Evolutionary conservation across 92 coral and sea anemone species (phyloP), one percentile per base, ranked within the genome.

Genomic region (Porites lobata): DNA sequence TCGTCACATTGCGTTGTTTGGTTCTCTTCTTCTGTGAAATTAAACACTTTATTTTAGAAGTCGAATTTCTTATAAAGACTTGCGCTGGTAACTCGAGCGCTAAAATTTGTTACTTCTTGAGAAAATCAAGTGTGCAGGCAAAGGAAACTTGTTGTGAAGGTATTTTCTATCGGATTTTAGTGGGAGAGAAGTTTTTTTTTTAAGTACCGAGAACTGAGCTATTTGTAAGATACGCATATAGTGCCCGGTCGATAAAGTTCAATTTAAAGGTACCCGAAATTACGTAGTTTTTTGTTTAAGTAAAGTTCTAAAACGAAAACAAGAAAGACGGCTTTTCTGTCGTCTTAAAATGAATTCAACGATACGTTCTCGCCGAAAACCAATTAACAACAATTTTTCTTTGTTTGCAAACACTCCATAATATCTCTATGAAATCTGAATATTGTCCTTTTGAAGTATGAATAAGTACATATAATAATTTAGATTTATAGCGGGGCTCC

Each of bases 51-150:
- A 26, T 47, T 59, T 69, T 21, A 38, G 69, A 79, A 83, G 79
- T 71, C 72, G 80, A 83, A 83, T 73, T 83, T 83, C 78, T 82
- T 83, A 83, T 75, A 29, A 52, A 50, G 64, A 72, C 74, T 63
- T 83, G 56, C 87, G 20, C 77, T 69, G 21, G 80, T 50, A 83
- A 83, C 87, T 73, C 77, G 24, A 64, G 72, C 78, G 62, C 71
- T 73, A 63, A 72, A 73, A 72, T 74, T 62, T 75, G 72, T 74
- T 43, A 82, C 19, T 52, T 50, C 79, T 83, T 83, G 72, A 59
- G 64, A 83, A 82, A 57, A 71, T 73, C 64, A 58, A 53, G 80
- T 83, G 80, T 73, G 80, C 79, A 83, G 78, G 87, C 87, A 83
- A 83, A 73, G 72, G 61, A 83, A 83, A 70, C 38, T 47, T 50